Evolutionary conservation across 2,797 vertebrate genomes (phyloP), one percentile per base, ranked within the genome.

Genomic region (Malurus splendens): DNA sequence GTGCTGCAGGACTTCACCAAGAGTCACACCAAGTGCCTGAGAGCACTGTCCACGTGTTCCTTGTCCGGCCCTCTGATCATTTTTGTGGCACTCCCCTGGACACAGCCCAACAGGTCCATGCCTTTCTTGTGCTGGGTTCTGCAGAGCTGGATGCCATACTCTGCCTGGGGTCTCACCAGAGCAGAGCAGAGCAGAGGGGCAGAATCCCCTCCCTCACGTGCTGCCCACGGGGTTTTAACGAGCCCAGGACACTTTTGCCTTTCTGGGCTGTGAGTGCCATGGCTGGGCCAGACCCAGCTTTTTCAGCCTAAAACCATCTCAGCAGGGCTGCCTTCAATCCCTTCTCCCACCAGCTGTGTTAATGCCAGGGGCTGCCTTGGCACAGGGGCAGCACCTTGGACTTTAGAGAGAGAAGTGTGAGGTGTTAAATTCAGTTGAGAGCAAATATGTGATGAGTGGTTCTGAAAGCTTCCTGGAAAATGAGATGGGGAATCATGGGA

Each of bases 41-140:
- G 23, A 56, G 18, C 9, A 32, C 6, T 45, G 23, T 24, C 22
- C 33, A 12, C 0, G 0, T 16, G 14, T 17, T 42, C 30, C 38
- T 68, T 50, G 16, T 33, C 18, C 32, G 75, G 25, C 6, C 13
- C 7, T n/a, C 38, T 39, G 20, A 28, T 28, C 30, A n/a, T 36
- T 64, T 51, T 36, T 36, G 10, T 41, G 71, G 12, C 39, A 6
- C 12, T 62, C 11, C 19, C 33, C 32, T 64, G 64, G 39, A 36
- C 28, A 20, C 10, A 18, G 4, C 27, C 12, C 44, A 45, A 17
- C 20, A 30, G 5, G 6, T 51, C 56, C 24, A 7, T 33, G 10
- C 50, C 15, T 57, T 75, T 45, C 18, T 39, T 19, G 2, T 23
- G 50, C 14, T 44, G 55, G 4, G 18, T 16, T 7, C 22, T 4